Conservation (phyloP, 2,113 vertebrate species). For the Pleuronectes platessa region DNA sequence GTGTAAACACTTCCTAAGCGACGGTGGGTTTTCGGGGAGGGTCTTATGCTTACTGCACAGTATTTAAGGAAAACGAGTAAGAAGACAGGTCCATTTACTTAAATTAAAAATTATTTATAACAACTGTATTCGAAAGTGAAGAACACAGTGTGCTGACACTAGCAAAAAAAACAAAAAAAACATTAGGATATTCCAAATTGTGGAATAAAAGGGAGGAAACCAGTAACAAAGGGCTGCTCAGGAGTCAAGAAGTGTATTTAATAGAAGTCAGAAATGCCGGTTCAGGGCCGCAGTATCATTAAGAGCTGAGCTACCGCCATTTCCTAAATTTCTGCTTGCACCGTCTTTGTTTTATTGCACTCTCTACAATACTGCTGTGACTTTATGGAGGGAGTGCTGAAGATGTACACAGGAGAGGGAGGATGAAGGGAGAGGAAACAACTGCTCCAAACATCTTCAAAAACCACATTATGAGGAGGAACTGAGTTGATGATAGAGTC, state of each 20-base stretch:
- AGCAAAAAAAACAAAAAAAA: neutral
- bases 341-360: slow-evolving; percentile 54
- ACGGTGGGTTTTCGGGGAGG: slow-evolving; percentile 46
- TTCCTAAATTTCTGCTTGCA: slow-evolving; percentile 43
- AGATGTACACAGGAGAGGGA: slow-evolving; percentile 22
- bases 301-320: slow-evolving; percentile 38
- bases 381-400: slow-evolving; percentile 47
- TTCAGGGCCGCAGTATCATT: slow-evolving; percentile 26
- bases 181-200: neutral
- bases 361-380: slow-evolving; percentile 55
- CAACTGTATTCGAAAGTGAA: neutral
- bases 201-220: neutral
- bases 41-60: slow-evolving; percentile 24
- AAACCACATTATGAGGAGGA: neutral
- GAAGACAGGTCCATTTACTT: neutral
- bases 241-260: slow-evolving; percentile 16
- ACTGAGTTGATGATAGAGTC: neutral
- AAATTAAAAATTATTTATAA: slow-evolving; percentile 18
- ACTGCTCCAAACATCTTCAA: slow-evolving; percentile 18
- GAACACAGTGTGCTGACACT: slow-evolving; percentile 7
- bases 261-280: neutral
- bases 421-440: slow-evolving; percentile 6
- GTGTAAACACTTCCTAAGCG: slow-evolving; percentile 74
- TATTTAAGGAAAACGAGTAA: slow-evolving; percentile 6
- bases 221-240: neutral